Evolutionary conservation across 2,888 invertebrate species (phyloP), one percentile per base, ranked within the genome.

Genomic region (Andrena minutula): DNA sequence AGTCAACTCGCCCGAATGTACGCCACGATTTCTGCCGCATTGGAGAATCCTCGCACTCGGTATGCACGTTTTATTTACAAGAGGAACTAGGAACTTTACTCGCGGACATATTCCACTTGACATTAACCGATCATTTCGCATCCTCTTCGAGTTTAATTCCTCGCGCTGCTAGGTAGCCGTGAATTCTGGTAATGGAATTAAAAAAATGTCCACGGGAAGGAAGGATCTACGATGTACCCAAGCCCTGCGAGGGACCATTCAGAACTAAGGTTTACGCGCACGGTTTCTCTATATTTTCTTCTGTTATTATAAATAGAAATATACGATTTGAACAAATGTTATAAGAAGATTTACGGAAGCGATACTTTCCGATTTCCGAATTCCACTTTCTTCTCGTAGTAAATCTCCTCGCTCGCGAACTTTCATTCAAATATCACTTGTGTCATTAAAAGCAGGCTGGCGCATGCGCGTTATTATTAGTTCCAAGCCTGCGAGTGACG

Each of bases 401-500:
- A 26, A 65, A 7, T 8, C 56, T 72, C n/a, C 10, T 0, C 41
- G 35, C 56, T 49, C 3, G 41, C 2, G 60, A 60, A 32, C 47
- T 65, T 28, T 10, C 51, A 58, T 83, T 77, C 73, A 61, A 83
- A 77, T 56, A 63, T n/a, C 49, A 51, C 41, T 69, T 64, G 47
- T 49, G 49, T 49, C 35, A 58, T 72, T 53, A 73, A 69, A 61
- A 64, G 10, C 23, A 32, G 16, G 1, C 4, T 47, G 26, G 71
- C 83, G 78, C 83, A 83, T 77, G 83, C 82, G 83, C 73, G 26
- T 12, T n/a, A n/a, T 23, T 26, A 30, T n/a, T 47, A 65, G 60
- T 61, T 72, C 68, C 76, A 69, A 77, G 61, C 51, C 65, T 69
- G n/a, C 85, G 74, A 85, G 86, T 86, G 86, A 86, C 86, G 86